Base-by-base conservation (phyloP, 2,888 invertebrate genomes). In the Epicampocera succincta region DNA sequence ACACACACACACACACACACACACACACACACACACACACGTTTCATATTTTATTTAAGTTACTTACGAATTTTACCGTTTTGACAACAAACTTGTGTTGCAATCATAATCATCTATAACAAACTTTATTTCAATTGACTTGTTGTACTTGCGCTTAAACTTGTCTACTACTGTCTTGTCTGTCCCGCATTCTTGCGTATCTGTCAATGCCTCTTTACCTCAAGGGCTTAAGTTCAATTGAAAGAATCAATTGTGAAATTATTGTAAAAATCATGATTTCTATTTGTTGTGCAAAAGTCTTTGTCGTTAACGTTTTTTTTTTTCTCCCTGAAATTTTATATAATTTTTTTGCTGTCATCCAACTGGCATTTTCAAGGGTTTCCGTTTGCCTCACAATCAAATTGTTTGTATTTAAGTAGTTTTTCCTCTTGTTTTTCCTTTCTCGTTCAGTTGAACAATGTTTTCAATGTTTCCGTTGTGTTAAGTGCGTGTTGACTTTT, bases 391-490 rank as follows among this genome's bases (percentile, higher is more conserved):
- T 58, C 33, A 25, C 56, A 65, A 40, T 56, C 50, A 58, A 66
- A 66, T 66, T 71, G 52, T 80, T 54, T 54, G 52, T 61, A 17
- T 46, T 46, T 66, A 72, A 60, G 65, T 50, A 61, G 25, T 75
- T 61, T 72, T 80, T 56, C 15, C 12, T 60, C 0, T n/a, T 61
- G 48, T 46, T 15, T 58, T 9, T 33, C 8, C 33, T 33, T 33
- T 8, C 8, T 33, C 25, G 25, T 33, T 46, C 29, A 29, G 19
- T 38, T 66, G 21, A 74, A 78, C 54, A 63, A 52, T 19, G 54
- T 78, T 82, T 66, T 71, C 82, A 78, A 71, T 82, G 78, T 82
- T 82, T 78, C 82, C 78, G 82, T 78, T 82, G 54, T 66, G 65
- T 48, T 71, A 78, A 82, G 66, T 82, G 82, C 82, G 82, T 82